Evolutionary conservation across 2,888 invertebrate species (phyloP).

Genomic region (Barypeithes pellucidus): DNA sequence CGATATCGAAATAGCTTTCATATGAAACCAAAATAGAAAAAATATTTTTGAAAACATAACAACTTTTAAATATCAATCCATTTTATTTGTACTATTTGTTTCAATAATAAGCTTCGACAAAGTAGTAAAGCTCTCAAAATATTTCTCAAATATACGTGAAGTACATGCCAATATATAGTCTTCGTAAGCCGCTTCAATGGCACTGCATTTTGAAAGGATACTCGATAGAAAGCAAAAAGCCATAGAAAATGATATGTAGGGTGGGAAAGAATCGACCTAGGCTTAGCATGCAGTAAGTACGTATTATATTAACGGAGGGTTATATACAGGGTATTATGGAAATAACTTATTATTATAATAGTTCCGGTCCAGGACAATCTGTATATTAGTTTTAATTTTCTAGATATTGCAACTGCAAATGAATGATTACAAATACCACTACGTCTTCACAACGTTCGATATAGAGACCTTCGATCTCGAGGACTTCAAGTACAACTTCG

Average conservation of each 20-base stretch:
- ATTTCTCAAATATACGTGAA: not conserved
- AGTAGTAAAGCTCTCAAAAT: constrained; percentile 1
- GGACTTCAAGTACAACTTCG: constrained; percentile 84
- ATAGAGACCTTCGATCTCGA: constrained; percentile 80
- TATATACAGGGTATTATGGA: not conserved
- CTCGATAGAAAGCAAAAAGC: constrained; percentile 35
- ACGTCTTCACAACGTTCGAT: constrained; percentile 83
- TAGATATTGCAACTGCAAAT: constrained; percentile 87
- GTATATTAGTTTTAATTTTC: constrained; percentile 55
- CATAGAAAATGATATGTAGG: constrained; percentile 29
- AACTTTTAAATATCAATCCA: no score
- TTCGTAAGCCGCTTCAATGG: constrained; percentile 7
- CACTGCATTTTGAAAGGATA: constrained; percentile 17
- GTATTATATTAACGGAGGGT: not conserved
- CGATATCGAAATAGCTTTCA: no score
- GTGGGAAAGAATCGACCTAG: constrained; percentile 15
- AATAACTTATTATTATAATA: no score
- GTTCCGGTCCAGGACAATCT: no score
- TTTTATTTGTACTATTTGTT: no score
- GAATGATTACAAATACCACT: constrained; percentile 90
- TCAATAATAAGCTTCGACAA: not conserved
- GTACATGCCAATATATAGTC: constrained; percentile 15
- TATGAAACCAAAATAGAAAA: no score
- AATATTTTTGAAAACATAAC: no score
- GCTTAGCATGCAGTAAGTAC: constrained; percentile 12